These are phyloP conservation scores for Diglossa cyanea DNA, from an alignment of 2,797 vertebrate species.

Conservation along the genomic window DNA sequence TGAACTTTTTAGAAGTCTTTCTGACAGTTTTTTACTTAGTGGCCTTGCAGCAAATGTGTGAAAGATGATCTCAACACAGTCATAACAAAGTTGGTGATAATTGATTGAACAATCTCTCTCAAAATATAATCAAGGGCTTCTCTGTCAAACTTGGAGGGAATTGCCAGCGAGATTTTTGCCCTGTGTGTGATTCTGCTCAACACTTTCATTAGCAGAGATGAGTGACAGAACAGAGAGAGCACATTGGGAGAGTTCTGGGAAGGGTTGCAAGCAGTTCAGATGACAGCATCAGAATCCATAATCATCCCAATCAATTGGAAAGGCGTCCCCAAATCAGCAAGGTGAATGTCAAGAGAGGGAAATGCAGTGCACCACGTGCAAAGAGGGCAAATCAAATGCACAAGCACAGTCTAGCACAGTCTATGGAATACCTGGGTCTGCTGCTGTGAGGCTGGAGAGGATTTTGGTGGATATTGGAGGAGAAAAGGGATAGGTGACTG, in stretches of 20 bases:
- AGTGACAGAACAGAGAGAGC: slow-evolving; percentile 11
- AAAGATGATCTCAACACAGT: slow-evolving; percentile 5
- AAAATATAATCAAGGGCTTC: background rate
- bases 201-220: background rate
- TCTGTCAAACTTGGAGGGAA: background rate
- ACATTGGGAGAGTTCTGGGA: background rate
- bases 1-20: slow-evolving; percentile 16
- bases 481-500: background rate
- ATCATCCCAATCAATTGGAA: background rate
- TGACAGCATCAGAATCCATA: background rate
- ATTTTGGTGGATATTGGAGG: background rate
- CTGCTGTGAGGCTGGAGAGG: background rate
- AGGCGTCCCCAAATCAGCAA: background rate
- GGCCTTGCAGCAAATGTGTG: background rate
- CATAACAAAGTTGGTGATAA: background rate
- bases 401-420: background rate
- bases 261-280: background rate
- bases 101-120: slow-evolving; percentile 8
- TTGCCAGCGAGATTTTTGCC: background rate
- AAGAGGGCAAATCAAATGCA: background rate
- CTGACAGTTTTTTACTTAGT: background rate
- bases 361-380: background rate
- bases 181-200: background rate
- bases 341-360: background rate
- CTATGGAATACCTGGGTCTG: background rate